Evolutionary conservation across 2,888 invertebrate species (phyloP), one percentile per base, ranked within the genome.

Genomic region (Thymelicus sylvestris): DNA sequence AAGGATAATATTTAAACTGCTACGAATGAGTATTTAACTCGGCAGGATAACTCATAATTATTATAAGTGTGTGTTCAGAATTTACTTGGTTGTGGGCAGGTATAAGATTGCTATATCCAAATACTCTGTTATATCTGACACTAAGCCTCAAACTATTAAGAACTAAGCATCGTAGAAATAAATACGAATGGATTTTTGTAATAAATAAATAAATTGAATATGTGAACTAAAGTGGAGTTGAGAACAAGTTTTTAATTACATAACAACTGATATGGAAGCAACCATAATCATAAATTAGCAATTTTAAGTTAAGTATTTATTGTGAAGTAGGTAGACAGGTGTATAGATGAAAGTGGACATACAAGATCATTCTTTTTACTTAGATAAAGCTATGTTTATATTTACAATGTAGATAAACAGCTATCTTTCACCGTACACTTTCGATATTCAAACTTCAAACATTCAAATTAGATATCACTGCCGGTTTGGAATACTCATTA

Each of bases 1-100:
- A 91, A 90, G 88, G 89, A 85, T 86, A 81, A 83, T 81, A 80
- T 81, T 79, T 39, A 71, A 47, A 62, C 59, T 57, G 59, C 39
- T 65, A 62, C 47, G 12, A 67, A 75, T 60, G 70, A 79, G 66
- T 72, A 71, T 75, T 75, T 67, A 68, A 71, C 57, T 62, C 71
- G 47, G 19, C 41, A 72, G 66, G 60, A 72, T 67, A 72, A 55
- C 64, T 70, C 52, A 66, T 73, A 57, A 57, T 57, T 57, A 57
- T 57, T 57, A 38, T 57, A 57, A 57, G 8, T 71, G 44, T 68
- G 60, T 47, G 65, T 66, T 68, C 64, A 48, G 44, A 63, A 55
- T 10, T 48, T 39, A 13, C 19, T 44, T 24, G 24, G 41, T 19
- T 13, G 41, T 13, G 41, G 6, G 8, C 44, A 15, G 15, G 19